phyloP scores from a whole-genome alignment of 2,113 vertebrate genomes.

The Ammodytes dubius region DNA sequence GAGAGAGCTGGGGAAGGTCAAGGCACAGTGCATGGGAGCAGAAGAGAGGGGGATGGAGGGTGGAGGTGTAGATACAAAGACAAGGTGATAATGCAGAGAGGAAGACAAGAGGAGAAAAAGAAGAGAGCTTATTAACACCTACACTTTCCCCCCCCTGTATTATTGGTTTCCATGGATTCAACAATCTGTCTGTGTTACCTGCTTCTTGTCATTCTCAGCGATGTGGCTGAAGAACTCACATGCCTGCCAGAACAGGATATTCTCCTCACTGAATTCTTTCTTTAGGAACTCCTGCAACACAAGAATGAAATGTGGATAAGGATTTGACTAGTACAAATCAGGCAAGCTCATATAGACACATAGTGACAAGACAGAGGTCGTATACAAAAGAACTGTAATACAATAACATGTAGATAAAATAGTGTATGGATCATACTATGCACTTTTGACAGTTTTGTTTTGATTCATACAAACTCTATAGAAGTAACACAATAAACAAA shows the following conservation, averaged over 20 bases:
- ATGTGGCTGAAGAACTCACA: conserved; percentile 96
- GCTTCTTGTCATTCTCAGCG: conserved; percentile 94
- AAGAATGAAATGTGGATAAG: neutral
- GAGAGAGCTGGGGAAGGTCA: conserved; percentile 86
- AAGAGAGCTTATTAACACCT: neutral
- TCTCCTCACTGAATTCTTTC: conserved; percentile 99
- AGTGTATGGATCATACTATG: no score
- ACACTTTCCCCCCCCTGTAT: no score
- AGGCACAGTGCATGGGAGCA: neutral
- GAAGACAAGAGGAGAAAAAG: neutral
- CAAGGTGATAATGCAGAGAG: neutral
- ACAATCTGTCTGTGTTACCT: conserved; percentile 82
- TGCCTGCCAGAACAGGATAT: conserved; percentile 99
- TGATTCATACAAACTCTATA: no score
- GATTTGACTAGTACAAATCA: neutral
- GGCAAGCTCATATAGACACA: neutral
- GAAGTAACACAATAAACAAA: no score
- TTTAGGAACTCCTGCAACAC: conserved; percentile 93
- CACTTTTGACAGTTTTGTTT: no score
- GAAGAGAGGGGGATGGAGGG: neutral
- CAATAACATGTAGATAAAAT: no score
- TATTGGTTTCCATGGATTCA: neutral
- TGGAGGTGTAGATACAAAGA: neutral
- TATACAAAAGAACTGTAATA: no score
- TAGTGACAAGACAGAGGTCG: neutral